Evolutionary conservation across 92 coral and sea anemone species (phyloP).

Genomic region (Umimayanthus kanabou): DNA sequence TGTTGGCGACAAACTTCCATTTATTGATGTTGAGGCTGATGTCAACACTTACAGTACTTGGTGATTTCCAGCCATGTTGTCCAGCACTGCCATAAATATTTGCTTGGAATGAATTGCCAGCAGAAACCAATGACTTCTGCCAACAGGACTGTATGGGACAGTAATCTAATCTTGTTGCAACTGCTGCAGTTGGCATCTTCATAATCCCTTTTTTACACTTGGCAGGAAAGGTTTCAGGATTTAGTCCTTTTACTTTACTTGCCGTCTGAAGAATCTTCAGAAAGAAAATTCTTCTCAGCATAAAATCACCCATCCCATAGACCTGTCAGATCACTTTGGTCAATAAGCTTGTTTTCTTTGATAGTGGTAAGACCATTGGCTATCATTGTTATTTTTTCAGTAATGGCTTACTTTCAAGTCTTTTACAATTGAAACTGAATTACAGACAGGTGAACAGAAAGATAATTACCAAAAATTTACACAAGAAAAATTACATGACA

Average conservation of each 20-base stretch:
- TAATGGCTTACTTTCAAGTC: too few species aligned
- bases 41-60: conserved; percentile 4
- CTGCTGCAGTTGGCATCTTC: conserved; percentile 3
- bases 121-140: conserved; percentile 10
- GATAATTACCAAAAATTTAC: too few species aligned
- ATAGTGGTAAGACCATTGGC: not conserved
- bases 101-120: conserved; percentile 33
- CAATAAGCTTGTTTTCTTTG: not conserved
- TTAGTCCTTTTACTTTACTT: conserved; percentile 23
- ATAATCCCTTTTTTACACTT: conserved; percentile 17
- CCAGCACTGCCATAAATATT: conserved; percentile 18
- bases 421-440: too few species aligned
- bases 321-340: not conserved
- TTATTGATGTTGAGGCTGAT: conserved; percentile 14
- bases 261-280: conserved; percentile 31
- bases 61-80: conserved; percentile 19
- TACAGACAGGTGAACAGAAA: too few species aligned
- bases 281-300: conserved; percentile 19
- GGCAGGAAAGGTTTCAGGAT: conserved; percentile 38
- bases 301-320: not conserved
- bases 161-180: conserved; percentile 28
- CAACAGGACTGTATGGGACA: not conserved
- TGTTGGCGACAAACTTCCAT: conserved; percentile 31
- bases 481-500: too few species aligned
- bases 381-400: not conserved